phyloP scores from a whole-genome alignment of 2,797 vertebrate species.

The Eospalax fontanierii region DNA sequence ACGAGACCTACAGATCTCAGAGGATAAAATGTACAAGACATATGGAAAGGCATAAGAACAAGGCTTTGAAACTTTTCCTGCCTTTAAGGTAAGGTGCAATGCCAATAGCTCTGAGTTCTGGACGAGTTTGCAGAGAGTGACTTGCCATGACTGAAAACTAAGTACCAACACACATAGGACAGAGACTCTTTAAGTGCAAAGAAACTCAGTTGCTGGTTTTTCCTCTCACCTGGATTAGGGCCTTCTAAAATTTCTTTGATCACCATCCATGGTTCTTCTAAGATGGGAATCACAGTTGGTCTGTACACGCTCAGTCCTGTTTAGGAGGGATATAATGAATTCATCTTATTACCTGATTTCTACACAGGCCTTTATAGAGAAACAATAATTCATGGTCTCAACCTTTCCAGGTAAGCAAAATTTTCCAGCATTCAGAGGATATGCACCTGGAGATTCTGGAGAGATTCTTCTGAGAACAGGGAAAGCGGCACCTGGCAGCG shows the following conservation, averaged over 20 bases:
- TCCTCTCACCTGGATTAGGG: slow-evolving; percentile 84
- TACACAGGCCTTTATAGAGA: neutral
- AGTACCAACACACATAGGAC: neutral
- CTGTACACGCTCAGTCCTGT: slow-evolving; percentile 84
- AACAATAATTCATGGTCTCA: neutral
- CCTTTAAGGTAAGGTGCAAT: neutral
- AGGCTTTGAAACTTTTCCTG: neutral
- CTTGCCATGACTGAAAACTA: neutral
- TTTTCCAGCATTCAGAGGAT: neutral
- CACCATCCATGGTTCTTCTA: slow-evolving; percentile 86
- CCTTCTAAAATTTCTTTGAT: slow-evolving; percentile 85
- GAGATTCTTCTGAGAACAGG: neutral
- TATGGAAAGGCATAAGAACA: neutral
- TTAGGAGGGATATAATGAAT: slow-evolving; percentile 56
- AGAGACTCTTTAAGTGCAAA: neutral
- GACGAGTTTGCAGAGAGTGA: neutral
- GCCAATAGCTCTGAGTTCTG: neutral
- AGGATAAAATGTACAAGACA: neutral
- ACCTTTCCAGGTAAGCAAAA: neutral
- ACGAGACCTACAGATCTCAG: neutral
- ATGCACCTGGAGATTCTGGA: neutral
- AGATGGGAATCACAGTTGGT: slow-evolving; percentile 83
- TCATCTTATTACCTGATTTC: slow-evolving; percentile 50
- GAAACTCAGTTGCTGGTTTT: neutral
- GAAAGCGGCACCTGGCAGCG: neutral